Evolutionary conservation across 2,113 vertebrate genomes (phyloP).

Genomic region (Mixornis gularis): DNA sequence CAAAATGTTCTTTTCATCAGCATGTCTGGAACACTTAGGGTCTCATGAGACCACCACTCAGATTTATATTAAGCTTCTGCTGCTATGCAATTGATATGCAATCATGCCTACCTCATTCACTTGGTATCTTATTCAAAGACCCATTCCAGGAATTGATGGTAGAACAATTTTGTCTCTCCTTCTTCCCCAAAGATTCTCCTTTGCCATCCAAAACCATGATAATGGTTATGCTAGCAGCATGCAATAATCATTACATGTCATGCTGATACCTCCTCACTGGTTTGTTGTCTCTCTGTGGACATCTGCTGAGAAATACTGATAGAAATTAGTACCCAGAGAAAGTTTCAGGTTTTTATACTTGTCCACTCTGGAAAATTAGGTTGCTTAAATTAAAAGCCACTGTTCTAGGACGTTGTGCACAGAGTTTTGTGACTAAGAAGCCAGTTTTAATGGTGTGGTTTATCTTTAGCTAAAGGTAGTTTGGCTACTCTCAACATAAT

Average conservation of each 20-base stretch:
- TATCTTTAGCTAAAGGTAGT: not conserved
- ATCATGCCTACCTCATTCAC: not conserved
- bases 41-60: not conserved
- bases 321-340: not conserved
- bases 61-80: not conserved
- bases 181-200: not conserved
- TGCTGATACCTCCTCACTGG: not conserved
- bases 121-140: not conserved
- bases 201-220: not conserved
- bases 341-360: not conserved
- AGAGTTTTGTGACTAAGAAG: not conserved
- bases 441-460: not conserved
- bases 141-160: not conserved
- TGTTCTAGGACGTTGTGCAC: not conserved
- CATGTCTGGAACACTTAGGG: not conserved
- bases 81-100: not conserved
- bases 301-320: not conserved
- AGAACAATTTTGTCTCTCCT: not conserved
- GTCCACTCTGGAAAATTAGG: not conserved
- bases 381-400: not conserved
- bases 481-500: not conserved
- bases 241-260: not conserved
- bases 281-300: not conserved
- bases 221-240: not conserved
- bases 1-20: not conserved